Base-by-base conservation (phyloP, 1,140 invertebrate species). In the Drosophila lowei region DNA sequence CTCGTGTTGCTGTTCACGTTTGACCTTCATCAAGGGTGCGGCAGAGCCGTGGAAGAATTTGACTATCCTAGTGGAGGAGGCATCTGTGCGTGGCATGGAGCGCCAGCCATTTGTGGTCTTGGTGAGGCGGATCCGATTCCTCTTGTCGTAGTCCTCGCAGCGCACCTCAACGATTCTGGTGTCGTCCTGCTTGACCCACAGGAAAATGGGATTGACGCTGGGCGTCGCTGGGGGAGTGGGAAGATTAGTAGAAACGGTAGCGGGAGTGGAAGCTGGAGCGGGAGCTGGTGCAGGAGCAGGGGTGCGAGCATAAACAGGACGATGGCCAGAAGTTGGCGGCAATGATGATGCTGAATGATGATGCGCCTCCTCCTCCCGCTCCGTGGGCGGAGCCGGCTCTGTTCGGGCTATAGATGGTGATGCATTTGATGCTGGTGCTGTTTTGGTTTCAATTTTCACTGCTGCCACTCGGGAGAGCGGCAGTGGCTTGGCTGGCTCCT, bases 101-200 rank as follows among this genome's bases (percentile, higher is more conserved):
- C 95, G 93, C 96, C 96, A 97, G 78, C 96, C 96, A 80, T 94
- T 93, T 2, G 95, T 93, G 3, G 95, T 96, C 84, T 96, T 95
- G 52, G 95, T 95, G 76, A 97, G 92, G 68, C 95, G 94, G 65
- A 97, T 96, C 11, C 96, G 94, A 92, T 96, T 97, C 42, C 95
- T 92, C 83, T 95, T 94, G 92, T 96, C 95, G 92, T 96, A 97
- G 89, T 97, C 96, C 91, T 96, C 96, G 92, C 95, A 96, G 88
- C 94, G 94, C 70, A 97, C 96, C 91, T 96, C 95, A 81, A 96
- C 94, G 79, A 97, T 96, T 84, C 93, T 93, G 58, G 95, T 95
- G 84, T 96, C 95, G 68, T 94, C 93, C 90, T 96, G 95, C 77
- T 95, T 94, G 43, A 95, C 95, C 95, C 95, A 96, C 57, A 96